Conservation (phyloP, 2,113 vertebrate genomes). For the Alligator mississippiensis region DNA sequence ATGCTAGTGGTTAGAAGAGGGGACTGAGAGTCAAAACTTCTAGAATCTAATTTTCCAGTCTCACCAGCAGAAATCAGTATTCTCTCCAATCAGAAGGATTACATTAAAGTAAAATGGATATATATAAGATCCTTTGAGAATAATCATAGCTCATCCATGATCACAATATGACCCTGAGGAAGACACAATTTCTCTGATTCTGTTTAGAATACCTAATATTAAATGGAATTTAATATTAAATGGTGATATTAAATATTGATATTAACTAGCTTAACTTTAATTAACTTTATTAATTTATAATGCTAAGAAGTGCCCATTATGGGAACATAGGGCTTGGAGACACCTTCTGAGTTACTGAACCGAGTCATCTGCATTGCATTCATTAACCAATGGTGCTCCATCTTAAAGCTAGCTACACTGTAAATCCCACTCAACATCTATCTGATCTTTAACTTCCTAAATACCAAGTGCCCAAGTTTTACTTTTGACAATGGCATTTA, state of each 20-base stretch:
- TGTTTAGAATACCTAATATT: not conserved
- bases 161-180: not conserved
- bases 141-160: not conserved
- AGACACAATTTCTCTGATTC: not conserved
- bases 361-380: not conserved
- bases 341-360: not conserved
- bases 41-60: not conserved
- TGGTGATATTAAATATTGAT: not conserved
- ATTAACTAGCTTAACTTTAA: not conserved
- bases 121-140: not conserved
- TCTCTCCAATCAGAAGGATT: not conserved
- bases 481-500: not conserved
- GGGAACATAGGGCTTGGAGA: not conserved
- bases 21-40: not conserved
- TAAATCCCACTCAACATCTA: too few relatives aligned
- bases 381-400: too few relatives aligned
- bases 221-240: not conserved
- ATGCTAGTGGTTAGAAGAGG: not conserved
- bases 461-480: not conserved
- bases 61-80: not conserved
- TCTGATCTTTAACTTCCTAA: not conserved
- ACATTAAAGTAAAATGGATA: not conserved
- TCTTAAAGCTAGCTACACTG: too few relatives aligned
- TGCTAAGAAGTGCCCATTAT: not conserved
- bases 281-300: not conserved